Conservation (phyloP, 2,888 invertebrate genomes). For the Oscheius onirici region DNA sequence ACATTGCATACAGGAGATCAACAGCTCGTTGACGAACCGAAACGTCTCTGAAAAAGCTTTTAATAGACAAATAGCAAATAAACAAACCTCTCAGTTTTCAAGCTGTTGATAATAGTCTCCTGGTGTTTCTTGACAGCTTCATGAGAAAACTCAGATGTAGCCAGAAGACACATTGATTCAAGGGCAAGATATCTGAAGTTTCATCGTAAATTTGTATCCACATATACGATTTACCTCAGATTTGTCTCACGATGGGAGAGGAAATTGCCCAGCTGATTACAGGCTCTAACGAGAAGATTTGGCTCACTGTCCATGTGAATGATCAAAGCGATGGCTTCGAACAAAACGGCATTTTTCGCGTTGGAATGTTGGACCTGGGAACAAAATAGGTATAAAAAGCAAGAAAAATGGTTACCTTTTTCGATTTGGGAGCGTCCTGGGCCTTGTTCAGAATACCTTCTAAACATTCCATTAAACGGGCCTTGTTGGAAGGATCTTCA, state of each 20-base stretch:
- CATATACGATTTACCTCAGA: constrained; percentile 77
- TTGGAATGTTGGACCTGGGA: constrained; percentile 92
- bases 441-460: constrained; percentile 78
- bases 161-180: constrained; percentile 98
- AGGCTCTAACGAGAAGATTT: constrained; percentile 88
- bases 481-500: constrained; percentile 95
- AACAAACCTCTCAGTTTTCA: constrained; percentile 78
- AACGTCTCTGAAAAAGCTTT: constrained; percentile 56
- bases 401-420: constrained; percentile 78
- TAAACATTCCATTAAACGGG: constrained; percentile 93
- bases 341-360: constrained; percentile 98
- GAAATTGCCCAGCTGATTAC: constrained; percentile 98
- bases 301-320: constrained; percentile 89
- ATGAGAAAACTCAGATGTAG: constrained; percentile 98
- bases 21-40: constrained; percentile 93
- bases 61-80: background rate
- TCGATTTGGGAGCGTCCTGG: constrained; percentile 98
- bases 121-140: constrained; percentile 99
- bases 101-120: constrained; percentile 96
- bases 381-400: background rate
- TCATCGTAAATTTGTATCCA: background rate
- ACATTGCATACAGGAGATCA: constrained; percentile 98
- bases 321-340: constrained; percentile 98
- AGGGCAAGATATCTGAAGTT: constrained; percentile 84
- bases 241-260: constrained; percentile 92